phyloP scores from a whole-genome alignment of 2,888 invertebrate genomes.

The Azorinus chamasolen region DNA sequence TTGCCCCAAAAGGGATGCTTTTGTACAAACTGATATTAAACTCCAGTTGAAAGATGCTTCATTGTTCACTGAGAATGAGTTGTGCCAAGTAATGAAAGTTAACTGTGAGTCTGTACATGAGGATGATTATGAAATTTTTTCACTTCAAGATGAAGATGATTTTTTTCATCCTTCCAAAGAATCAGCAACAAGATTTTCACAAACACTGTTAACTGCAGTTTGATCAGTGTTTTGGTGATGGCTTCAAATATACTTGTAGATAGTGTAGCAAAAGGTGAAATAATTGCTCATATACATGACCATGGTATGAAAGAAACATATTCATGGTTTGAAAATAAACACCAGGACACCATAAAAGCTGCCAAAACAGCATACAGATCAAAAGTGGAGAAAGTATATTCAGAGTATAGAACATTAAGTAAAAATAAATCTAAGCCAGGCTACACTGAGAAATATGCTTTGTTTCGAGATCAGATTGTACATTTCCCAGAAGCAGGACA shows the following conservation, averaged over 20 bases:
- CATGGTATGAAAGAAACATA: conserved; percentile 19
- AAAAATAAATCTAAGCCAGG: conserved; percentile 35
- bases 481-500: conserved; percentile 24
- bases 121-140: conserved; percentile 1
- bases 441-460: conserved; percentile 11
- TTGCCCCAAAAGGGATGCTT: conserved; percentile 3
- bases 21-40: conserved; percentile 10
- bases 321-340: conserved; percentile 28
- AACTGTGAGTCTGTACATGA: not conserved
- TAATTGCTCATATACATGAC: not conserved
- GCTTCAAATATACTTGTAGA: not conserved
- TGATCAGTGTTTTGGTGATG: not conserved
- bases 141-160: conserved; percentile 7
- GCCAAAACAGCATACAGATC: conserved; percentile 24
- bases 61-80: too few relatives aligned
- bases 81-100: too few relatives aligned
- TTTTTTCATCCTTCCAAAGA: conserved; percentile 4
- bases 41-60: not conserved
- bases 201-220: too few relatives aligned
- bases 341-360: conserved; percentile 16
- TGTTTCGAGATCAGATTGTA: conserved; percentile 10
- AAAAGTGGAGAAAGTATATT: conserved; percentile 29
- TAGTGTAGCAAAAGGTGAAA: conserved; percentile 6
- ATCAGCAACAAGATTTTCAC: too few relatives aligned
- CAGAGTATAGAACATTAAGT: conserved; percentile 33